Percentiles rank a stretch among this genome's conserved stretches.
Conservation (phyloP, 2,113 vertebrate genomes). For the Tupaia chinensis region DNA sequence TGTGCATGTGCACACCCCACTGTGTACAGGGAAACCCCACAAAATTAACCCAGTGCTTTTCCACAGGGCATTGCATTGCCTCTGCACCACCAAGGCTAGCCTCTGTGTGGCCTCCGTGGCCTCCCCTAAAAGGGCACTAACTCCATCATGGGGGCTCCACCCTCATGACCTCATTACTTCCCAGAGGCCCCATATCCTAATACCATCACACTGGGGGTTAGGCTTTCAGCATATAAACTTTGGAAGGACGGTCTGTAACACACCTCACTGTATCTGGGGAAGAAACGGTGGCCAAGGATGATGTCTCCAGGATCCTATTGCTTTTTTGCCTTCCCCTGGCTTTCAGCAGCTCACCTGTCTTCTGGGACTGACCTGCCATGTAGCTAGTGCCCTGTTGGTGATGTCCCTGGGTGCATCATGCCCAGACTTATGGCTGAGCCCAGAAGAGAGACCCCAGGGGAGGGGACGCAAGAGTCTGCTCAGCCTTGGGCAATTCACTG, state of each 20-base stretch:
- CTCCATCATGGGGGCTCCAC: background rate
- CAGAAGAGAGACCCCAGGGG: background rate
- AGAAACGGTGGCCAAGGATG: too few species aligned
- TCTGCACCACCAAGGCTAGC: too few species aligned
- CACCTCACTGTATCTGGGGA: background rate
- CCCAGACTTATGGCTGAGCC: background rate
- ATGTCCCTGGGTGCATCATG: background rate
- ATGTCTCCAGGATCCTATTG: too few species aligned
- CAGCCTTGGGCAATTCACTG: background rate
- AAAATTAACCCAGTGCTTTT: too few species aligned
- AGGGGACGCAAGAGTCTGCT: background rate
- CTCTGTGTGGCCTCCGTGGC: too few species aligned
- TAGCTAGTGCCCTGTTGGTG: background rate
- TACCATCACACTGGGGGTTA: background rate
- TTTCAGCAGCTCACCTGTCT: background rate
- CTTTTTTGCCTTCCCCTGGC: background rate
- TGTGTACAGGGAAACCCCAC: too few species aligned
- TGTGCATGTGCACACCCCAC: too few species aligned
- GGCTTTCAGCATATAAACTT: background rate
- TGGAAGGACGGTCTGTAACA: background rate
- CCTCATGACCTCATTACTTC: background rate
- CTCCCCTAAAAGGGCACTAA: background rate
- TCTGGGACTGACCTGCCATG: background rate
- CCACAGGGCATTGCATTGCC: too few species aligned
- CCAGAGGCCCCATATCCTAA: background rate